Conservation (phyloP, 2,113 vertebrate species). For the Delphinus delphis region DNA sequence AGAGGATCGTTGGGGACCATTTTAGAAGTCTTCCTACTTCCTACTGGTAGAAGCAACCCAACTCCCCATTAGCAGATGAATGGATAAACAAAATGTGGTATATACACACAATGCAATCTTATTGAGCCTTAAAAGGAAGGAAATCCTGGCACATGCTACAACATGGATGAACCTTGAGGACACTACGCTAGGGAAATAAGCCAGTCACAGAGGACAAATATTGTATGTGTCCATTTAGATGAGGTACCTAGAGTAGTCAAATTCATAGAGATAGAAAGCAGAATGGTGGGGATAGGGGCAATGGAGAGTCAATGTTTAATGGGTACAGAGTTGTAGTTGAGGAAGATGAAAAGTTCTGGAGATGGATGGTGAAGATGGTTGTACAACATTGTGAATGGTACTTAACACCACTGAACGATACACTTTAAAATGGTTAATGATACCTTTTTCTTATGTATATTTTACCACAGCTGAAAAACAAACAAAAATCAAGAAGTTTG, state of each 20-base stretch:
- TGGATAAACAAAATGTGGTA: neutral
- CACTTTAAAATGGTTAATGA: neutral
- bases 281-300: no score
- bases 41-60: neutral
- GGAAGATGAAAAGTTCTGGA: neutral
- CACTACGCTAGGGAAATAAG: neutral
- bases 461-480: neutral
- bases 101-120: neutral
- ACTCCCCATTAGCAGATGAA: neutral
- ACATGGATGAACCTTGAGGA: neutral
- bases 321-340: neutral
- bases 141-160: neutral
- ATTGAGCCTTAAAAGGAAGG: neutral
- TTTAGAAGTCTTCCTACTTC: neutral
- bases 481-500: neutral
- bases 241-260: neutral
- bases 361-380: neutral
- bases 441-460: neutral
- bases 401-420: neutral
- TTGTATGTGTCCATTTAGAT: neutral
- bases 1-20: neutral
- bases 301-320: neutral
- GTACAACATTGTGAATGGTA: no score
- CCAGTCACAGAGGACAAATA: neutral
- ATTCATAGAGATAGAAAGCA: neutral